Percentiles rank a stretch among this genome's conserved stretches.
phyloP scores from a whole-genome alignment of 2,888 invertebrate species.

The Lepidocyrtoides sp. region DNA sequence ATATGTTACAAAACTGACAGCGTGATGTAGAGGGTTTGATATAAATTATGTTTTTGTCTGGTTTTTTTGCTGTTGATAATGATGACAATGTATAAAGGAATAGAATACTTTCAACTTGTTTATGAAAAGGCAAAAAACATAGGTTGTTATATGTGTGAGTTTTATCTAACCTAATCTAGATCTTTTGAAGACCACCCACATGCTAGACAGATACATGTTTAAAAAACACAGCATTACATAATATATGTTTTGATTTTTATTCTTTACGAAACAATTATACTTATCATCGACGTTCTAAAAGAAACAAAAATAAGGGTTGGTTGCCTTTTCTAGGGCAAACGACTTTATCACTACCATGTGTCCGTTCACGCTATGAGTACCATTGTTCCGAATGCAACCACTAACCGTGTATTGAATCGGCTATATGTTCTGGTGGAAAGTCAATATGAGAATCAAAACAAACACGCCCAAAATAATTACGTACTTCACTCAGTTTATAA shows the following conservation, averaged over 20 bases:
- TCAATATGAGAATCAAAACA: no score
- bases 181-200: constrained; percentile 58
- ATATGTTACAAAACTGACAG: background rate
- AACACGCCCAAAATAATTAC: no score
- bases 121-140: no score
- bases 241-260: constrained; percentile 30
- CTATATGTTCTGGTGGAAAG: no score
- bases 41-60: background rate
- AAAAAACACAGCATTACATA: background rate
- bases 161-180: constrained; percentile 6
- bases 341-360: no score
- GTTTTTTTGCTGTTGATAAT: background rate
- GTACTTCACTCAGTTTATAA: no score
- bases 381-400: no score
- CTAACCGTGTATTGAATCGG: no score
- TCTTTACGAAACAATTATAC: background rate
- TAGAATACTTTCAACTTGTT: constrained; percentile 8
- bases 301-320: background rate
- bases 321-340: no score
- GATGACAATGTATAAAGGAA: background rate
- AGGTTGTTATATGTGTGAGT: no score
- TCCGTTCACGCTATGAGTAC: no score
- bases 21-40: background rate
- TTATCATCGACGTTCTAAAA: background rate
- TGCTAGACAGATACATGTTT: background rate